Evolutionary conservation across 1,140 invertebrate species (phyloP).

Genomic region (Zaprionus davidi): DNA sequence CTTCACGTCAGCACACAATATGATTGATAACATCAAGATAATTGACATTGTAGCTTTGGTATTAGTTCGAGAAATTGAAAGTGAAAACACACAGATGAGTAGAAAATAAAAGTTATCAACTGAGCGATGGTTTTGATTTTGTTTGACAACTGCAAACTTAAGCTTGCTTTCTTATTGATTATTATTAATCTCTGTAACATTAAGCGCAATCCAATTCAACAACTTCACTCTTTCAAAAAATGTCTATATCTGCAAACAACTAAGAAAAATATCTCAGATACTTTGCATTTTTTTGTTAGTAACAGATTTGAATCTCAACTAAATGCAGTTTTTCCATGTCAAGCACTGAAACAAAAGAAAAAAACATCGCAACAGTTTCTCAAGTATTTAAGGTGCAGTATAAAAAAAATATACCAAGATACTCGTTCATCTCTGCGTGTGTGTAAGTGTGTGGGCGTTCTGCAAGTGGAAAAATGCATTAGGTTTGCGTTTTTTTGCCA

Average conservation of each 20-base stretch:
- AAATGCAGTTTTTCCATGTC: constrained; percentile 7
- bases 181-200: neutral
- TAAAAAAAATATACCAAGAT: neutral
- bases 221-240: no score
- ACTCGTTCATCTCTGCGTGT: constrained; percentile 2
- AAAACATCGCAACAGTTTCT: neutral
- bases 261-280: neutral
- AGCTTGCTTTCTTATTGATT: neutral
- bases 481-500: constrained; percentile 15
- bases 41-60: neutral
- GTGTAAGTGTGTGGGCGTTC: constrained; percentile 4
- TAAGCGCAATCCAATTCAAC: neutral
- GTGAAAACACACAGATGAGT: neutral
- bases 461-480: constrained; percentile 54
- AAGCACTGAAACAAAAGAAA: neutral
- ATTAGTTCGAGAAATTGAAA: neutral
- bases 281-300: neutral
- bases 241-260: no score
- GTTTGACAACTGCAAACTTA: neutral
- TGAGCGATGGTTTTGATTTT: no score
- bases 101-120: no score
- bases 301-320: neutral
- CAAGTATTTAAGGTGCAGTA: constrained; percentile 14
- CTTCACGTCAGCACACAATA: neutral
- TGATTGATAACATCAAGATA: neutral